Evolutionary conservation across 2,797 vertebrate genomes (phyloP).

Genomic region (Rhinogobio ventralis): DNA sequence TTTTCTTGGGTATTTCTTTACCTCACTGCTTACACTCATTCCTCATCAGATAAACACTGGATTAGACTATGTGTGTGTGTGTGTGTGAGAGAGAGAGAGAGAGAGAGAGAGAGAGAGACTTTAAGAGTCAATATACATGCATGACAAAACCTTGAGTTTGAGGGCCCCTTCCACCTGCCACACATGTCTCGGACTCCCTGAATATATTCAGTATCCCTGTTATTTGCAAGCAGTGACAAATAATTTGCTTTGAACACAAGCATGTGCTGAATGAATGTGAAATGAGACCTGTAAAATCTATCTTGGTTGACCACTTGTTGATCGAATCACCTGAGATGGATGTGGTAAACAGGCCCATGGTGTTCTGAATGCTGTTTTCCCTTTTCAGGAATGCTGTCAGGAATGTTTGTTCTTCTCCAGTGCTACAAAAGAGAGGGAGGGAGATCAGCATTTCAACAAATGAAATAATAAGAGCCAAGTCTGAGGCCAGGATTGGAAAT

Average conservation of each 20-base stretch:
- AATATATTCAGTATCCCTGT: background rate
- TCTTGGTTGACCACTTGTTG: constrained; percentile 7
- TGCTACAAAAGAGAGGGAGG: background rate
- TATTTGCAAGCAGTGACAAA: background rate
- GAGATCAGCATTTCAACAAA: constrained; percentile 33
- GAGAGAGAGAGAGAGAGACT: background rate
- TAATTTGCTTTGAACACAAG: too few species aligned
- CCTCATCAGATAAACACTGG: constrained; percentile 25
- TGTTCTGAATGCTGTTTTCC: constrained; percentile 80
- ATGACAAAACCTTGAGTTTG: background rate
- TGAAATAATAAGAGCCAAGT: constrained; percentile 33
- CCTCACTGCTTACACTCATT: constrained; percentile 10
- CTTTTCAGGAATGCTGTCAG: constrained; percentile 79
- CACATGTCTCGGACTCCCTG: background rate
- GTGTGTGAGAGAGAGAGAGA: background rate
- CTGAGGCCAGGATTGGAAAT: constrained; percentile 11
- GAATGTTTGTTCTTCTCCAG: constrained; percentile 79
- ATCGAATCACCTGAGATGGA: constrained; percentile 7
- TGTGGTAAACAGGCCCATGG: constrained; percentile 45
- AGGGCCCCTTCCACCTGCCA: background rate
- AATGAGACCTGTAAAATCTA: background rate
- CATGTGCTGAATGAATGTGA: background rate
- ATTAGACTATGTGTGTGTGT: constrained; percentile 16
- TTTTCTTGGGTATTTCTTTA: background rate
- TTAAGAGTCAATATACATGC: background rate